A percentile compares a stretch with the other conserved stretches of the same genome.
Evolutionary conservation across 2,888 invertebrate genomes (phyloP).

Genomic region (Campoplex nolae): DNA sequence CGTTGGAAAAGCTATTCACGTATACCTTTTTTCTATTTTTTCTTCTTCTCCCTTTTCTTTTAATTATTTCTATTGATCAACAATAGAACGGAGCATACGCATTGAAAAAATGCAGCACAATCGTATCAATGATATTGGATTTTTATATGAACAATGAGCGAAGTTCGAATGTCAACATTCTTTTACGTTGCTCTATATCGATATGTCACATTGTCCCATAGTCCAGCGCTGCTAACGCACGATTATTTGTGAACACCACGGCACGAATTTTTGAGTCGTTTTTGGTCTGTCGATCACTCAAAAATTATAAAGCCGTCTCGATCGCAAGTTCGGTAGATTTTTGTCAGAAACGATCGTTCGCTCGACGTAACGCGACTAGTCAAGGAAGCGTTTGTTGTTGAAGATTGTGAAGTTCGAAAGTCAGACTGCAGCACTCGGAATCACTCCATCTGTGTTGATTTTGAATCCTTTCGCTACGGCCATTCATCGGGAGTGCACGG

Average conservation of each 20-base stretch:
- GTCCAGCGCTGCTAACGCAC: background rate
- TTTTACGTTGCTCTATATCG: background rate
- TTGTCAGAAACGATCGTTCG: slow-evolving; percentile 16
- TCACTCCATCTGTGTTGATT: slow-evolving; percentile 82
- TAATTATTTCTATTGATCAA: slow-evolving; percentile 30
- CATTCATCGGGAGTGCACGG: slow-evolving; percentile 54
- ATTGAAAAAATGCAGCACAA: slow-evolving; percentile 9
- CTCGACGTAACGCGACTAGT: slow-evolving; percentile 31
- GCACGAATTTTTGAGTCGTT: background rate
- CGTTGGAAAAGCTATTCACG: background rate
- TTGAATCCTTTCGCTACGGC: slow-evolving; percentile 69
- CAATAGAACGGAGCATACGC: background rate
- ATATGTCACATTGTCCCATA: background rate
- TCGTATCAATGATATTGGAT: slow-evolving; percentile 11
- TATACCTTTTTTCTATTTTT: background rate
- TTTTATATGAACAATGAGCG: background rate
- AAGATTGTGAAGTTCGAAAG: slow-evolving; percentile 81
- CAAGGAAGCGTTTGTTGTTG: slow-evolving; percentile 73
- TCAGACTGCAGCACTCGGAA: slow-evolving; percentile 81
- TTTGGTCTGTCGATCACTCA: no score
- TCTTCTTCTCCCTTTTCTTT: no score
- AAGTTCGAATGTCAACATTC: background rate
- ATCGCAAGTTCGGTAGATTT: slow-evolving; percentile 4
- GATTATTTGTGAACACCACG: background rate
- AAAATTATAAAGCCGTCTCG: slow-evolving; percentile 35